Percentiles rank a stretch among this genome's conserved stretches.
These are phyloP conservation scores for Patella caerulea DNA, from an alignment of 2,888 invertebrate genomes.

Conservation along the genomic window DNA sequence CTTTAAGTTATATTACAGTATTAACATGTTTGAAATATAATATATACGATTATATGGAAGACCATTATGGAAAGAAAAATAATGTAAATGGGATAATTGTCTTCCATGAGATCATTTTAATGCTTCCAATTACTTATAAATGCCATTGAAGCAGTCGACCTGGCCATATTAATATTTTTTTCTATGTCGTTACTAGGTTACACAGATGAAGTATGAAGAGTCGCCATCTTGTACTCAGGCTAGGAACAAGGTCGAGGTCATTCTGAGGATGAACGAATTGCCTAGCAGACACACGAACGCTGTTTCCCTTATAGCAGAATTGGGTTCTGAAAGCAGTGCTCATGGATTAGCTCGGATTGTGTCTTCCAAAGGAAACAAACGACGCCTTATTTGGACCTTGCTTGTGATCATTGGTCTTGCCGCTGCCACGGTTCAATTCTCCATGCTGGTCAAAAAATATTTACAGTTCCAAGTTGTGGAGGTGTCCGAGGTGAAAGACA, in stretches of 20 bases:
- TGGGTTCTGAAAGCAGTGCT: slow-evolving; percentile 59
- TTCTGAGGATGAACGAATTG: not conserved
- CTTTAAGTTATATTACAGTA: no score
- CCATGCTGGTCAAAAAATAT: slow-evolving; percentile 54
- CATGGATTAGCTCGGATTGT: slow-evolving; percentile 60
- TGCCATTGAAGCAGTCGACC: no score
- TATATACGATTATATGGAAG: no score
- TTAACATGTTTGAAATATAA: no score
- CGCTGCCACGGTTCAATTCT: slow-evolving; percentile 56
- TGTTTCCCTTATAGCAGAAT: slow-evolving; percentile 51
- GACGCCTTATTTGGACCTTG: slow-evolving; percentile 56
- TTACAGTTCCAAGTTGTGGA: slow-evolving; percentile 54
- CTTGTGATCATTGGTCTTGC: slow-evolving; percentile 57
- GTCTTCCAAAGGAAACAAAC: slow-evolving; percentile 46
- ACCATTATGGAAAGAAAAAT: no score
- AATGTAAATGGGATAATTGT: no score
- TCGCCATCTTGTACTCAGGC: no score
- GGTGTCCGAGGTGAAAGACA: slow-evolving; percentile 57
- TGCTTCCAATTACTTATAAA: no score
- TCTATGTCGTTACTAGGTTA: no score
- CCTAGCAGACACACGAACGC: slow-evolving; percentile 21
- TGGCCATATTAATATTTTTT: no score
- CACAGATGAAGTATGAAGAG: no score
- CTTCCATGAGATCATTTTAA: no score
- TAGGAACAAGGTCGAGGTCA: not conserved